Evolutionary conservation across 2,113 vertebrate genomes (phyloP).

Genomic region (Cynoglossus semilaevis): DNA sequence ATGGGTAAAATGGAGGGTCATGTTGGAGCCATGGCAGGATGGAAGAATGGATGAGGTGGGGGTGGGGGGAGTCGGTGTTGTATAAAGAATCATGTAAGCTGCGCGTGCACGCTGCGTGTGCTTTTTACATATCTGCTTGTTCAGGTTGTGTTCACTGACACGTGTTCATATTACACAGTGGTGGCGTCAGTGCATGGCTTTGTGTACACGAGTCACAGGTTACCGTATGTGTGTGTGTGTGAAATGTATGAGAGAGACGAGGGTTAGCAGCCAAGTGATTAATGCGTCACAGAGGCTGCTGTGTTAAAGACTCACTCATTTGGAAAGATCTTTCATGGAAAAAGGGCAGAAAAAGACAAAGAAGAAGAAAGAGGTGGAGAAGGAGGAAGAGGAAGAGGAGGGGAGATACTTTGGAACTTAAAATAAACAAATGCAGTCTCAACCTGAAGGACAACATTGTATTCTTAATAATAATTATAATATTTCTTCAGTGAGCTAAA

Average conservation of each 20-base stretch:
- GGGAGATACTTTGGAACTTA: conserved; percentile 23
- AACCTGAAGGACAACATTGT: too few species aligned
- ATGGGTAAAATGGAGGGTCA: conserved; percentile 68
- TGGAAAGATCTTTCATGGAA: conserved; percentile 69
- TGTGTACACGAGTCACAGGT: not conserved
- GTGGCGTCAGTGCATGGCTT: not conserved
- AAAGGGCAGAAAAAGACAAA: conserved; percentile 42
- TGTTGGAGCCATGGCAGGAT: conserved; percentile 59
- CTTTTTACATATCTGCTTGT: conserved; percentile 12
- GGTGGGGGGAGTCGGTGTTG: conserved; percentile 30
- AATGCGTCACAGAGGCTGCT: conserved; percentile 69
- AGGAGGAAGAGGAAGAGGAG: not conserved
- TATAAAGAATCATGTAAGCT: conserved; percentile 53
- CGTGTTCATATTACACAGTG: conserved; percentile 34
- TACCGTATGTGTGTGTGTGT: conserved; percentile 10
- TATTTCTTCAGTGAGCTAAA: too few species aligned
- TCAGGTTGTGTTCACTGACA: conserved; percentile 24
- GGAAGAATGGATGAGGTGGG: conserved; percentile 24
- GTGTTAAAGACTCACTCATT: conserved; percentile 62
- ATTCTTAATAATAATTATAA: too few species aligned
- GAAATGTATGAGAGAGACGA: too few species aligned
- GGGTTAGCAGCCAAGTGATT: conserved; percentile 66
- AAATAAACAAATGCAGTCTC: conserved; percentile 49
- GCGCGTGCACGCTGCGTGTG: conserved; percentile 39
- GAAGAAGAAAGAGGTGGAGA: conserved; percentile 7